Evolutionary conservation across 1,140 invertebrate genomes (phyloP), one percentile per base, ranked within the genome.

Genomic region (Orchesella cincta): DNA sequence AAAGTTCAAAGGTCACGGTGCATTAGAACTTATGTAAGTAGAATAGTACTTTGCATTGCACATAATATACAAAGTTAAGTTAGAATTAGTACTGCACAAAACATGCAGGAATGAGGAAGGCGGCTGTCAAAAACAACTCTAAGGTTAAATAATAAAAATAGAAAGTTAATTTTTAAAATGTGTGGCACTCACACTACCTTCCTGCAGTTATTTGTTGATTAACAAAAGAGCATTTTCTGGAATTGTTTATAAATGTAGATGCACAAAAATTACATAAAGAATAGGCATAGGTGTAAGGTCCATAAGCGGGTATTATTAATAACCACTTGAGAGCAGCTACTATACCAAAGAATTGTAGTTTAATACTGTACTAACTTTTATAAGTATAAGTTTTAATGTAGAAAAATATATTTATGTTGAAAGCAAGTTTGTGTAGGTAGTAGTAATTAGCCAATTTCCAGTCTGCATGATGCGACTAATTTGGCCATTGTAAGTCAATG

Each of bases 1-100:
- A 75, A 75, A 75, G 74, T 75, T 75, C 74, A 75, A 75, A 75
- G 57, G 74, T 64, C 57, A 75, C 57, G 74, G 74, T 75, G 74
- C 74, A 62, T 54, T 54, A 34, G 51, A 54, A 74, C 1, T 31
- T 74, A 73, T n/a, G n/a, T n/a, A n/a, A n/a, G n/a, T n/a, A n/a
- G n/a, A n/a, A n/a, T n/a, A n/a, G n/a, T n/a, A n/a, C n/a, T n/a
- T n/a, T n/a, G n/a, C n/a, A n/a, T n/a, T n/a, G n/a, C n/a, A n/a
- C n/a, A n/a, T n/a, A n/a, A n/a, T n/a, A n/a, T n/a, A n/a, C n/a
- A n/a, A n/a, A n/a, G n/a, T n/a, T n/a, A n/a, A n/a, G n/a, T n/a
- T n/a, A n/a, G n/a, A n/a, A n/a, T n/a, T n/a, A n/a, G n/a, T n/a
- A n/a, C n/a, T n/a, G n/a, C n/a, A n/a, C n/a, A n/a, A n/a, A n/a